Evolutionary conservation across 1,140 invertebrate genomes (phyloP).

Genomic region (Rhagoletis pomonella): DNA sequence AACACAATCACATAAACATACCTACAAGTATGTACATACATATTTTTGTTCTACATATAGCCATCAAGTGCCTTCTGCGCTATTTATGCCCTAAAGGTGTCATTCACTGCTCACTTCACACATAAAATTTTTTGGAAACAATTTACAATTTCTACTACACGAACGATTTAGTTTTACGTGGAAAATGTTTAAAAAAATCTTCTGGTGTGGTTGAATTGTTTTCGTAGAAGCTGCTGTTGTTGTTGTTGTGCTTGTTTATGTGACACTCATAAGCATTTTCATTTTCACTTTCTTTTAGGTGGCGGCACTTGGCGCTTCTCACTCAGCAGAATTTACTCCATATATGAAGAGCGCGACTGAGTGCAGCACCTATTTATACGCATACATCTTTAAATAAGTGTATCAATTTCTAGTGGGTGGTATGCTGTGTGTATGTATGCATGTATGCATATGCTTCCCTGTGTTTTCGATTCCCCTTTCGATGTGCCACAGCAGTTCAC

Average conservation of each 20-base stretch:
- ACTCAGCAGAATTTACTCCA: too few species aligned
- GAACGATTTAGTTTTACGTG: slow-evolving; percentile 31
- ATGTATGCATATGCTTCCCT: not conserved
- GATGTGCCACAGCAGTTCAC: not conserved
- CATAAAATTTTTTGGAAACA: slow-evolving; percentile 11
- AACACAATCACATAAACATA: too few species aligned
- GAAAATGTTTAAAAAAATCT: not conserved
- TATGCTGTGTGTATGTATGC: too few species aligned
- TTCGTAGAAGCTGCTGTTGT: not conserved
- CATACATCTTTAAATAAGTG: slow-evolving; percentile 30
- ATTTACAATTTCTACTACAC: slow-evolving; percentile 18
- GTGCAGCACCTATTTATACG: slow-evolving; percentile 25
- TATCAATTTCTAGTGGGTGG: not conserved
- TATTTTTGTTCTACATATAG: not conserved
- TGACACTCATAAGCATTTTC: too few species aligned
- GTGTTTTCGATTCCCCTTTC: not conserved
- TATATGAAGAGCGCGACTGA: too few species aligned
- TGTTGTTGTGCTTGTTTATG: not conserved
- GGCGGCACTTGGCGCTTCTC: too few species aligned
- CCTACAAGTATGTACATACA: not conserved
- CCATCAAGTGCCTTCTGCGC: slow-evolving; percentile 28
- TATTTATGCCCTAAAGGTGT: slow-evolving; percentile 66
- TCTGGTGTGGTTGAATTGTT: not conserved
- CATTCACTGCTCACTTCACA: slow-evolving; percentile 66
- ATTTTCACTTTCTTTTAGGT: too few species aligned